Evolutionary conservation across 2,797 vertebrate species (phyloP).

Genomic region (Yasuhikotakia modesta): DNA sequence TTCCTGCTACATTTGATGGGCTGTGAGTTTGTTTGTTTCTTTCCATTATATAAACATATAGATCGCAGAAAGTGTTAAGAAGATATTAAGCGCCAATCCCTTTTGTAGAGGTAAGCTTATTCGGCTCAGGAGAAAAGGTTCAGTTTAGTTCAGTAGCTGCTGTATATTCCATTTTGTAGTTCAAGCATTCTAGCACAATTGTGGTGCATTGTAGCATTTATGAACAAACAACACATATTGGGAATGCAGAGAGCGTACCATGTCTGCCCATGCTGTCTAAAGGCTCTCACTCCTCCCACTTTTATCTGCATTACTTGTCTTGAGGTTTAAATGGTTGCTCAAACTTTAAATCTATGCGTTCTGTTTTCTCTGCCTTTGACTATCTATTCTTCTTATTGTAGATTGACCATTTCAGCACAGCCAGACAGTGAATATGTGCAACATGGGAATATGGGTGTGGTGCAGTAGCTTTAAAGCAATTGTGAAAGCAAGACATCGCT

Average conservation of each 20-base stretch:
- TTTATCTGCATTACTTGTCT: not conserved
- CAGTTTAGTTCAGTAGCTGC: no score
- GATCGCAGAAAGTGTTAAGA: not conserved
- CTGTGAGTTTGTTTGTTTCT: slow-evolving; percentile 40
- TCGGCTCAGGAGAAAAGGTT: no score
- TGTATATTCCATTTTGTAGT: no score
- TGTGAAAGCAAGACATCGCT: slow-evolving; percentile 61
- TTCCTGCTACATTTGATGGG: slow-evolving; percentile 43
- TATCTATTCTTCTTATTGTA: slow-evolving; percentile 18
- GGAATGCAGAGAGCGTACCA: no score
- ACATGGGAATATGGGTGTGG: slow-evolving; percentile 26
- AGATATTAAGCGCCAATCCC: not conserved
- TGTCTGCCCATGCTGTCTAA: no score
- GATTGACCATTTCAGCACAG: slow-evolving; percentile 4
- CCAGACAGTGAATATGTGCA: not conserved
- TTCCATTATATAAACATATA: slow-evolving; percentile 16
- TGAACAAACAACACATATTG: no score
- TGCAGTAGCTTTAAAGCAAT: slow-evolving; percentile 8
- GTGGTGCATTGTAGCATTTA: no score
- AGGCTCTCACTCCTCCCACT: not conserved
- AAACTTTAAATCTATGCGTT: not conserved
- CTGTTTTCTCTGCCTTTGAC: slow-evolving; percentile 1
- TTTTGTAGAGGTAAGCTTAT: not conserved
- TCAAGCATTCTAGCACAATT: no score
- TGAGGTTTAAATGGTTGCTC: slow-evolving; percentile 14